Evolutionary conservation across 2,888 invertebrate genomes (phyloP), one percentile per base, ranked within the genome.

Genomic region (Melanotus villosus): DNA sequence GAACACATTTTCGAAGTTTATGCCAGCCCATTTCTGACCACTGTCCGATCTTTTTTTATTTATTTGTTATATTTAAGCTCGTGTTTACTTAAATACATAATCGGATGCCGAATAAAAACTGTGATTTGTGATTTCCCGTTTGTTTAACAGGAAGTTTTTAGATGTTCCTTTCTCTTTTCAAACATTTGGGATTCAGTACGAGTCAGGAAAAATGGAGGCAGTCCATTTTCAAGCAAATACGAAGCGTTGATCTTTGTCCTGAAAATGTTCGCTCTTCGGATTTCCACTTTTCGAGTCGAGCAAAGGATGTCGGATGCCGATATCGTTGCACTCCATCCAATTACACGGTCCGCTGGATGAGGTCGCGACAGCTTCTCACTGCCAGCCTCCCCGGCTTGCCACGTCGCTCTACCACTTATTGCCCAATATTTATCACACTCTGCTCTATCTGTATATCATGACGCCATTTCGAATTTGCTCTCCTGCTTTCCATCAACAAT

Each of bases 341-440:
- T 83, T 83, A 83, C 82, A 83, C 81, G 83, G 80, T 82, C 77
- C 79, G 80, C 76, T 80, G 81, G 78, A 80, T 82, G 81, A 83
- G 82, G 81, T 82, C 80, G 82, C 82, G 83, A 83, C 83, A 83
- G 83, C 80, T 83, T 83, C 82, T 81, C 83, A 81, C 82, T 80
- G 81, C 79, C 78, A 75, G 75, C 72, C 65, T 68, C 59, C 72
- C 75, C 70, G 77, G 75, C 77, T 79, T 79, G 80, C 81, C 80
- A 81, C 80, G 79, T 80, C 79, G 77, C 81, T 79, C 79, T 72
- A 74, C 76, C 78, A 80, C 81, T 82, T 81, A 82, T 81, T 79
- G 80, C 79, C 77, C 76, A 79, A 81, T 82, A 82, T 83, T 83
- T 82, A 81, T 82, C 81, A 81, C 81, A 77, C 74, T 73, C 65